phyloP scores from a whole-genome alignment of 2,113 vertebrate species.

The Ifrita kowaldi region DNA sequence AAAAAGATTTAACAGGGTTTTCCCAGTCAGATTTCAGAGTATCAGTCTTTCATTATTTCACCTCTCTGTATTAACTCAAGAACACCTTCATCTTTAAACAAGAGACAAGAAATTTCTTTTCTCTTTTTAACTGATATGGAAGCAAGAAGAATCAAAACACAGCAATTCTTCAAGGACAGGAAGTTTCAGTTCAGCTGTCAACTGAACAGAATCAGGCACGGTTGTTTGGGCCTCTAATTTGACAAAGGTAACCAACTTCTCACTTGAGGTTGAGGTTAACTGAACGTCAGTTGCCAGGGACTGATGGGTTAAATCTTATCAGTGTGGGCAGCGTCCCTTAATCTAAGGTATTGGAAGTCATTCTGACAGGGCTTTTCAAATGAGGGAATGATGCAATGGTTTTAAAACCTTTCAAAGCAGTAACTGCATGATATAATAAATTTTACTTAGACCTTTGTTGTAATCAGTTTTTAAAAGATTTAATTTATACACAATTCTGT shows the following conservation, averaged over 20 bases:
- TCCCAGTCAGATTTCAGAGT: neutral
- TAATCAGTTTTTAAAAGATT: neutral
- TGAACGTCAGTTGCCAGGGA: neutral
- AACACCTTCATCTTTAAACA: neutral
- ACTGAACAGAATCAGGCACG: neutral
- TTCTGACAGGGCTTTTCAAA: neutral
- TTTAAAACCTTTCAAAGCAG: neutral
- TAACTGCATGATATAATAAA: neutral
- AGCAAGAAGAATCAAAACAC: neutral
- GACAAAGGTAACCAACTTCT: neutral
- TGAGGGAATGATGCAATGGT: neutral
- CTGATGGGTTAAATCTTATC: neutral
- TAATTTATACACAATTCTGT: neutral
- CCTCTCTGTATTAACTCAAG: neutral
- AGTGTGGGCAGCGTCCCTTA: neutral
- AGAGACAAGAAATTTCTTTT: neutral
- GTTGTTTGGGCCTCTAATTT: neutral
- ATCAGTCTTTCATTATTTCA: neutral
- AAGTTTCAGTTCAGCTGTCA: neutral
- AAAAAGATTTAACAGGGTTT: neutral
- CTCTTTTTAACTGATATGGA: neutral
- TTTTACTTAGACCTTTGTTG: neutral
- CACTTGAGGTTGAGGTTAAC: neutral
- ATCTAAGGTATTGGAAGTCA: neutral
- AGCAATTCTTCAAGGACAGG: neutral